Evolutionary conservation across 1,140 invertebrate genomes (phyloP), one percentile per base, ranked within the genome.

Genomic region (Pseudoatta argentina): DNA sequence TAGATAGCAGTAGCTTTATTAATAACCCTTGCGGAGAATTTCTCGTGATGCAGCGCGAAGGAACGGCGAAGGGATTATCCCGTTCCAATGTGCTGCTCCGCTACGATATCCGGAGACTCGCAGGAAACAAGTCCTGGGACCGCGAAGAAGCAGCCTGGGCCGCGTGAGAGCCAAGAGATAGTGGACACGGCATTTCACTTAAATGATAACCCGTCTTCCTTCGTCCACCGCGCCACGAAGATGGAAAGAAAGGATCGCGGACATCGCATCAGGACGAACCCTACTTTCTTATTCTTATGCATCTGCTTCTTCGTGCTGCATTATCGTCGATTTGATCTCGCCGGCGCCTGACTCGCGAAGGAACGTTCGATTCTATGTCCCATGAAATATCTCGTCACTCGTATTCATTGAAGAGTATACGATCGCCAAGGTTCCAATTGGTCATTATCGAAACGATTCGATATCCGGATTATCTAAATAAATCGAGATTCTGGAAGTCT

Each of bases 131-230:
- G 85, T 90, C 86, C 44, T 73, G 78, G 34, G 10, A 78, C 18
- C 34, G 67, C 82, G 77, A 78, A 67, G 72, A 66, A 72, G 77
- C 61, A 55, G 73, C 73, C 39, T n/a, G 72, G 48, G 48, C 85
- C 67, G 83, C 86, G 92, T 91, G 93, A 93, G 93, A 93, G 93
- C 88, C 91, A 78, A 89, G 88, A 94, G 94, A 94, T 95, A 94
- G 93, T 91, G 94, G 94, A 95, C 94, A 95, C 91, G 94, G 94
- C 94, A 95, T 95, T 95, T 95, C 94, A 94, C 94, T 95, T 95
- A 95, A 44, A 94, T 95, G 94, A 95, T 94, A 94, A 94, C 93
- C 92, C 92, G 91, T 91, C 85, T 81, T 86, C 85, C 86, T 88
- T 87, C 90, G 73, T 76, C 55, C 69, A 64, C 51, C 72, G 67